Evolutionary conservation across 2,797 vertebrate genomes (phyloP), one percentile per base, ranked within the genome.

Genomic region (Sebastes taczanowskii): DNA sequence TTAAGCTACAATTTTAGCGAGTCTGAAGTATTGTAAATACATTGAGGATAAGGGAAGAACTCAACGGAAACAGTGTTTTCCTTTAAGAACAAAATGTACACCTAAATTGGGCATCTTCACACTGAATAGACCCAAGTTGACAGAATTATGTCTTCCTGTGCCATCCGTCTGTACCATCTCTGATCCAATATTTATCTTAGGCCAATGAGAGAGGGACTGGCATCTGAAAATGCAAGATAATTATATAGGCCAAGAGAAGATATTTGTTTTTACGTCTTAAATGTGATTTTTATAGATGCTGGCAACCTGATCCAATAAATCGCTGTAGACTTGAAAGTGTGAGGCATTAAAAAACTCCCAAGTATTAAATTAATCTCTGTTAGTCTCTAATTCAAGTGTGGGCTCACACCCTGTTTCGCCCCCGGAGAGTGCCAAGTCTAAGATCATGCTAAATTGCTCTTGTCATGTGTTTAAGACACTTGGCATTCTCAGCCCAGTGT

Each of bases 331-430:
- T 94, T 94, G 86, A 94, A 94, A 93, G 94, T 95, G 88, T 80
- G 83, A 91, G 86, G 94, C 90, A 94, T 94, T 94, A 90, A 94
- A 93, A 95, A 94, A 94, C 89, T 92, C 91, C 84, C 77, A 94
- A 95, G 94, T 95, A 95, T 96, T 95, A 95, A 94, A 95, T 94
- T 94, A 95, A 96, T 95, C 95, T 95, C 91, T 92, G 93, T 94
- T 93, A 94, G 94, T 93, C 92, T 92, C 88, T 95, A 95, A 95
- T 95, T 95, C 90, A 92, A 95, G 92, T 92, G 92, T 95, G 91
- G 94, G 94, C 92, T 94, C 91, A 94, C 93, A 93, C 92, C 95
- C 93, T 91, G 90, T 90, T 94, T 93, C 80, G 89, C 93, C 94
- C 88, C 87, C 88, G 66, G 90, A 94, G 90, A 91, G 87, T 94